Conservation (phyloP, 2,113 vertebrate species). For the Todiramphus chloris region DNA sequence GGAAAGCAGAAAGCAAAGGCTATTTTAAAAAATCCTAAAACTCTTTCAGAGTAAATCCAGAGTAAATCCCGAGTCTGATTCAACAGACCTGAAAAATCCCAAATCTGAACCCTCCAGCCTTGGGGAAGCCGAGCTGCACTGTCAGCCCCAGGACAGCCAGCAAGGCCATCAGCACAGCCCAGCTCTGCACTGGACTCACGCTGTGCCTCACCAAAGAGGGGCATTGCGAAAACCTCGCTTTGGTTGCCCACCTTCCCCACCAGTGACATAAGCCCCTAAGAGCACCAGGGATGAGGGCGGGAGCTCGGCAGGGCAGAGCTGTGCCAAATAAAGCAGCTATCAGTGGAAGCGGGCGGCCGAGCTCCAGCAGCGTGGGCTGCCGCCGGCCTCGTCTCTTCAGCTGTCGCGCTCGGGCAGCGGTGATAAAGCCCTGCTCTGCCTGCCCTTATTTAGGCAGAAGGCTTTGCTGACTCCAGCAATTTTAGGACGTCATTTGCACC, state of each 20-base stretch:
- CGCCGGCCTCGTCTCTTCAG: constrained; percentile 67
- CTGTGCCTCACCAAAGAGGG: not conserved
- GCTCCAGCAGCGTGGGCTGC: constrained; percentile 11
- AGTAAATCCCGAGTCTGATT: not conserved
- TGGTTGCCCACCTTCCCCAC: not conserved
- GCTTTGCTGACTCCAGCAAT: constrained; percentile 78
- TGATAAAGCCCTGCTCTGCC: constrained; percentile 80
- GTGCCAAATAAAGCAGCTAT: not conserved
- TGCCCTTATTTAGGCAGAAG: constrained; percentile 91
- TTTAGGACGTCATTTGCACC: constrained; percentile 84
- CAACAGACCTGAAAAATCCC: not conserved
- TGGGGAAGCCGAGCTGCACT: not conserved
- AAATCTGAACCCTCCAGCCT: not conserved
- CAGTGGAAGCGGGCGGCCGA: rapidly evolving
- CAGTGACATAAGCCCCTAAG: not conserved
- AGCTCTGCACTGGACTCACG: not conserved
- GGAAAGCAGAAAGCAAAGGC: not conserved
- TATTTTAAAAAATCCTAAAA: not conserved
- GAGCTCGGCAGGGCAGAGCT: not conserved
- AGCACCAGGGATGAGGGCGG: not conserved
- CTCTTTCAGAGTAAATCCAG: not conserved
- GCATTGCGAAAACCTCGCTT: not conserved
- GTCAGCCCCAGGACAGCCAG: rapidly evolving
- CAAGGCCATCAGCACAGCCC: not conserved
- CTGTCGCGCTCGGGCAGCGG: constrained; percentile 78